phyloP scores from a whole-genome alignment of 1,140 invertebrate genomes.

The Brachionus rotundiformis region DNA sequence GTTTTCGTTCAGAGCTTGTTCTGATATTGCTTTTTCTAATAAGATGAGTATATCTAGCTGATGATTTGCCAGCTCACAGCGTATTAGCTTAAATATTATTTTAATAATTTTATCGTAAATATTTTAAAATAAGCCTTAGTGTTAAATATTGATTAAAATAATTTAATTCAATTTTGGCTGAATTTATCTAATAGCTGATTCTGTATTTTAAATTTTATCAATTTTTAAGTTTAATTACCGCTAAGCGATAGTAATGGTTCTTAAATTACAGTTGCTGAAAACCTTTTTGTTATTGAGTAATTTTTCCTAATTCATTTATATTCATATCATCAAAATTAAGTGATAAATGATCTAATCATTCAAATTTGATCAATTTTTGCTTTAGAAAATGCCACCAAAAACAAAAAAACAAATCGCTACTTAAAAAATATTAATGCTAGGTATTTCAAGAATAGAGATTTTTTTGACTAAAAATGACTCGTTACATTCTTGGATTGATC shows the following conservation, averaged over 20 bases:
- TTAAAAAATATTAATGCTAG: no score
- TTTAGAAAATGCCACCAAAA: no score
- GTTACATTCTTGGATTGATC: neutral
- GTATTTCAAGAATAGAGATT: neutral
- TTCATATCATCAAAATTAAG: slow-evolving; percentile 3
- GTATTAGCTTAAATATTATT: slow-evolving; percentile 30
- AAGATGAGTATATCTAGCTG: neutral
- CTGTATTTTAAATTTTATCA: no score
- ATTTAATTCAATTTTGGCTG: no score
- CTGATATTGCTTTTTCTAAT: neutral
- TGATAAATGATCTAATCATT: neutral
- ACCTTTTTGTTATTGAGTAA: neutral
- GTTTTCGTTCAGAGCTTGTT: neutral
- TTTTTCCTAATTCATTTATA: slow-evolving; percentile 13
- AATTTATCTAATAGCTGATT: no score
- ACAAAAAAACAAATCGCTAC: no score
- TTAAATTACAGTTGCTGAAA: neutral
- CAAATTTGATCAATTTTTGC: no score
- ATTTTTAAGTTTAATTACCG: no score
- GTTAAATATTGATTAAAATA: no score
- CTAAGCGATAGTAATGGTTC: slow-evolving; percentile 10
- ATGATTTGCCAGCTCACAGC: slow-evolving; percentile 26
- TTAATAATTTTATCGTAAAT: no score
- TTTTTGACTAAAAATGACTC: neutral
- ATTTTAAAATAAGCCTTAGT: no score